Base-by-base conservation (phyloP, 2,797 vertebrate genomes). In the Syngnathus acus region DNA sequence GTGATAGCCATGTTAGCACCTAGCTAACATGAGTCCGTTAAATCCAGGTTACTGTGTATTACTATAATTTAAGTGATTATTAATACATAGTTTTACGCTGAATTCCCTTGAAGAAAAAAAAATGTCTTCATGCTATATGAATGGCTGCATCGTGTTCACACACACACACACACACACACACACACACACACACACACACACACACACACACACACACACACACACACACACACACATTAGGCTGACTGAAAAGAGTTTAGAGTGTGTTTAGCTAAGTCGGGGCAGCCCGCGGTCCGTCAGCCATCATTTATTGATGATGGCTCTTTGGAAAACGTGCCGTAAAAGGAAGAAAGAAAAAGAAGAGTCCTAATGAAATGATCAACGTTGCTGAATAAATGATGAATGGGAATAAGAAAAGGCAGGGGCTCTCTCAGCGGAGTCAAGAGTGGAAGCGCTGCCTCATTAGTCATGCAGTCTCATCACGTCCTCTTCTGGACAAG, bases 341-440 rank as follows among this genome's bases (percentile, higher is more conserved):
- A 57, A 72, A 74, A 76, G 69, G 62, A 77, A 81, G 84, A 82
- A 42, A 42, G 19, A 60, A n/a, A 14, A 75, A 77, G 69, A 64
- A 77, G 79, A 83, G 89, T 91, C 89, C 92, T 97, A 96, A 97
- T 98, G 94, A 98, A 96, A 98, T 98, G 93, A 98, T 97, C 95
- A 97, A 93, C 93, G 94, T 94, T 94, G 83, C 87, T 98, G 94
- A 98, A 98, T 98, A 95, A 98, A 96, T 98, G 94, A 98, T 98
- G 94, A 96, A 93, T 91, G 90, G 89, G 93, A 94, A 94, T 93
- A 94, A 94, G 93, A 95, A 94, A 93, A 93, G 92, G 92, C 89
- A 84, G 91, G 26, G 91, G 93, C 92, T 94, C 94, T 95, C 92
- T 95, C 92, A 89, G 90, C 81, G 91, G 94, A 96, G 94, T 91